Percentiles rank a stretch among this genome's conserved stretches.
These are phyloP conservation scores for Zele albiditarsus DNA, from an alignment of 2,888 invertebrate genomes.

Conservation along the genomic window DNA sequence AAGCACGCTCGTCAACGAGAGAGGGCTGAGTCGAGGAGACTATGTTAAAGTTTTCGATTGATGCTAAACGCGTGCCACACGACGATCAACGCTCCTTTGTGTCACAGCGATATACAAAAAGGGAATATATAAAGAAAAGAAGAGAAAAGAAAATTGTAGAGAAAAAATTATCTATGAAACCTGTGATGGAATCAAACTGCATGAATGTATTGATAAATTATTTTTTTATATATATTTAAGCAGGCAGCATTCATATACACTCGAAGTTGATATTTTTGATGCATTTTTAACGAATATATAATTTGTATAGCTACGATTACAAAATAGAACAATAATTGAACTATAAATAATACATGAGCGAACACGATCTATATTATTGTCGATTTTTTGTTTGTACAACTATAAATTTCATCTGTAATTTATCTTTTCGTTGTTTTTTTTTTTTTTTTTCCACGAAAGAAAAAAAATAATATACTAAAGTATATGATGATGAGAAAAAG, in stretches of 20 bases:
- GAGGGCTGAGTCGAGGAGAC: constrained; percentile 41
- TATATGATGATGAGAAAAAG: not conserved
- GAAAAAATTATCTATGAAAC: constrained; percentile 34
- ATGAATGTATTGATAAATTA: not conserved
- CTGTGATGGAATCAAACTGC: constrained; percentile 25
- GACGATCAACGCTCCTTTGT: constrained; percentile 29
- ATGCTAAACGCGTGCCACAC: constrained; percentile 45
- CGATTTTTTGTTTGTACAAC: not conserved
- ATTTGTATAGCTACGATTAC: too few relatives aligned
- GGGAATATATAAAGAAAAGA: constrained; percentile 20
- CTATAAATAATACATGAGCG: too few relatives aligned
- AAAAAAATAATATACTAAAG: not conserved
- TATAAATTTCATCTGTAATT: not conserved
- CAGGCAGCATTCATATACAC: not conserved
- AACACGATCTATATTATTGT: too few relatives aligned
- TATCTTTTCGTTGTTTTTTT: constrained; percentile 6
- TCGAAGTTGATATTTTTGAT: too few relatives aligned
- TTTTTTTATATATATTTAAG: not conserved
- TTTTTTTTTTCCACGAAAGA: constrained; percentile 5
- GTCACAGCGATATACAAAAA: constrained; percentile 27
- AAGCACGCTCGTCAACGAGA: constrained; percentile 53
- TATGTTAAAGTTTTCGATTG: constrained; percentile 48
- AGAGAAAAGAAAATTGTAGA: not conserved
- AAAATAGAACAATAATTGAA: too few relatives aligned
- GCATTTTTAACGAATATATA: not conserved